Conservation (phyloP, 2,888 invertebrate species). For the Plagiodera versicolora region DNA sequence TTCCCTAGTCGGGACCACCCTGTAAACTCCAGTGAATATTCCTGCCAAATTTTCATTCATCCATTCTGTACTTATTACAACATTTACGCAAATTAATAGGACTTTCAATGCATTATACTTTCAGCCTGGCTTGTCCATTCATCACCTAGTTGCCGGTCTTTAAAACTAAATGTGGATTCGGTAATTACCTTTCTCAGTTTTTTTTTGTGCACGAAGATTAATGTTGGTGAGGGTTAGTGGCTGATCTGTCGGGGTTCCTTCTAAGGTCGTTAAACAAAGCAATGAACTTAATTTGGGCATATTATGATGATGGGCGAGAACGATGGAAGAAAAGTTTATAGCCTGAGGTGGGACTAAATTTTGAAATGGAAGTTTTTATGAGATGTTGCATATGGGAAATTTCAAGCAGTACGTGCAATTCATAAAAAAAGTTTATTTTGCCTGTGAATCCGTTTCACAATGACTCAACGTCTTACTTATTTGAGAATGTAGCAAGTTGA, state of each 20-base stretch:
- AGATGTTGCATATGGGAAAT: too few species aligned
- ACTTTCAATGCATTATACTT: slow-evolving; percentile 36
- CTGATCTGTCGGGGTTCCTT: background rate
- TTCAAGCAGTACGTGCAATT: too few species aligned
- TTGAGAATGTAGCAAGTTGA: too few species aligned
- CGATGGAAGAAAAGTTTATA: background rate
- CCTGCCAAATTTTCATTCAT: too few species aligned
- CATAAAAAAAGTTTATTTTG: too few species aligned
- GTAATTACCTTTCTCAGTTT: slow-evolving; percentile 29
- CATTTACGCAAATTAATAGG: slow-evolving; percentile 39
- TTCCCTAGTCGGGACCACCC: too few species aligned
- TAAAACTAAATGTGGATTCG: slow-evolving; percentile 29
- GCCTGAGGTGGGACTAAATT: background rate
- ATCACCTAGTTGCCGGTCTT: slow-evolving; percentile 29
- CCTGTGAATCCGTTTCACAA: too few species aligned
- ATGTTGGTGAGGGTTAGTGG: slow-evolving; percentile 19
- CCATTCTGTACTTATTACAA: slow-evolving; percentile 22
- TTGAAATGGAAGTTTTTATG: too few species aligned
- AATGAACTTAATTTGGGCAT: background rate
- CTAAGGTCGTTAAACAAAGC: background rate
- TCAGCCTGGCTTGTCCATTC: slow-evolving; percentile 23
- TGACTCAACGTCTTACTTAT: too few species aligned
- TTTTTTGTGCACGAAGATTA: slow-evolving; percentile 26
- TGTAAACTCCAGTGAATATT: too few species aligned
- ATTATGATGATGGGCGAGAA: background rate